Evolutionary conservation across 2,113 vertebrate species (phyloP), one percentile per base, ranked within the genome.

Genomic region (Galemys pyrenaicus): DNA sequence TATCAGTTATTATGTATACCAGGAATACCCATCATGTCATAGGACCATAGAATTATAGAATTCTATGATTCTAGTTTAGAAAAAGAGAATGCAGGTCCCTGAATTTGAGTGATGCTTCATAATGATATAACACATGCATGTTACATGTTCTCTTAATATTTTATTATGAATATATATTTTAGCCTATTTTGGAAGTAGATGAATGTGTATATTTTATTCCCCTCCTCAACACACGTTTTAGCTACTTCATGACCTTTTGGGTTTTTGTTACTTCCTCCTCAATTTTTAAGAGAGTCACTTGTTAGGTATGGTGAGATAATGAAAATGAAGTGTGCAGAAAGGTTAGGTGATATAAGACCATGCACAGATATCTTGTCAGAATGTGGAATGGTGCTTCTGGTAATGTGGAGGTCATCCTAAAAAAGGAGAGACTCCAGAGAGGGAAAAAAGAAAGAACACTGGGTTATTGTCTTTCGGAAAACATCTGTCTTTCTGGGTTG

Each of bases 61-160:
- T 5, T 20, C 20, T 82, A n/a, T 2, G n/a, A 5, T 37, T 24
- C 20, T n/a, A 37, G 4, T 41, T 26, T 71, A 68, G 17, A 68
- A 44, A 44, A 44, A 44, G 44, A 30, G 24, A 60, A 1, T 26
- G 2, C 19, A 44, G 9, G 4, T 2, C 3, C 6, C 8, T 71
- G 35, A 64, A 51, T 70, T 60, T 75, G 44, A 87, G 17, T 71
- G 32, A 30, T 3, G 71, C 0, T 12, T 26, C 1, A 11, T 6
- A 67, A 12, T 58, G 30, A 62, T 58, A 17, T 0, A 32, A 15
- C 28, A 46, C 8, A 60, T 5, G 0, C 58, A 41, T 20, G 0
- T 46, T 17, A 44, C 2, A 22, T 56, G 11, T 4, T 44, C 80
- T 91, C 16, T 83, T 82, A 87, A 56, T 1, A 56, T n/a, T 58